Evolutionary conservation across 2,113 vertebrate species (phyloP), one percentile per base, ranked within the genome.

Genomic region (Chamaea fasciata): DNA sequence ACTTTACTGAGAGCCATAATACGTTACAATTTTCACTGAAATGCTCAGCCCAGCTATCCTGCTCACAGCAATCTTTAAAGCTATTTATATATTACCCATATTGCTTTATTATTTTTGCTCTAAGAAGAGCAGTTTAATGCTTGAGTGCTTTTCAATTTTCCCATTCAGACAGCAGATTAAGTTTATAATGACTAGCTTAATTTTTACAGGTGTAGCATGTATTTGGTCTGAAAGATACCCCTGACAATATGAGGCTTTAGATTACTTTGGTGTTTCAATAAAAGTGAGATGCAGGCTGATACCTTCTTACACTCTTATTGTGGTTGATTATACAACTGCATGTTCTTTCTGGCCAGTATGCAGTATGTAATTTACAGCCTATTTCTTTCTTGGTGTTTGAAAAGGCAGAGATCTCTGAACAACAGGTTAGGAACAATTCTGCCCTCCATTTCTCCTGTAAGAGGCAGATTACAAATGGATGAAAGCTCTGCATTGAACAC

Each of bases 91-190:
- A 77, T 90, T 77, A 87, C 37, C 21, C 63, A 76, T 88, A 90
- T 74, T 93, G 85, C 52, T 89, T 92, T 93, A 96, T 95, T 95
- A 90, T 94, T 96, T 96, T 96, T 84, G 79, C 64, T 92, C 89
- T 96, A 95, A 96, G 89, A 96, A 91, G 55, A 6, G 11, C 71
- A 84, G 76, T 95, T 96, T 94, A 93, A 96, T 57, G 85, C 92
- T 92, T 87, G 92, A 96, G 73, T 76, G 92, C 69, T 96, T 97
- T 96, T 95, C 94, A 96, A 84, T 97, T 97, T 95, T 95, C 83
- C 87, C 44, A 92, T 96, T 95, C 82, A 93, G 85, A 79, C 69
- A 49, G 37, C 19, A 87, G 91, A 95, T 93, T 93, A 92, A 52
- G 47, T 92, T 96, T 96, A 73, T 95, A 96, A 96, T 71, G 79